Evolutionary conservation across 2,113 vertebrate species (phyloP).

Genomic region (Delphinapterus leucas): DNA sequence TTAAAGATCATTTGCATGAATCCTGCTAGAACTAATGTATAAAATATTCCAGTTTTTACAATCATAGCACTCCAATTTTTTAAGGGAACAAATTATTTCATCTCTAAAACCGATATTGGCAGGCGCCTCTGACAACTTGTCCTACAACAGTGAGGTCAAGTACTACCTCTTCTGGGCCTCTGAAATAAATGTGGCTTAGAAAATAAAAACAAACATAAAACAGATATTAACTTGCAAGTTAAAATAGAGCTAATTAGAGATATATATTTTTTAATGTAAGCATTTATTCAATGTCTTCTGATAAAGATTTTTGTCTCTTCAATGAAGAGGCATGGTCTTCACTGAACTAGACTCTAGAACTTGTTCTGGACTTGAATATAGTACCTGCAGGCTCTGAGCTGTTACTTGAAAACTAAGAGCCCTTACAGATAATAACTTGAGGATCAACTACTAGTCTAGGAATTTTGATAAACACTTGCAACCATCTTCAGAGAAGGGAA

Average conservation of each 20-base stretch:
- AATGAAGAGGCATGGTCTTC: not conserved
- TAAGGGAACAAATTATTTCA: not conserved
- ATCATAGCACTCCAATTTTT: not conserved
- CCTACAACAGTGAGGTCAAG: not conserved
- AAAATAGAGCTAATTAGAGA: not conserved
- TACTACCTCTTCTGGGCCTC: not conserved
- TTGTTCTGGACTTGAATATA: not conserved
- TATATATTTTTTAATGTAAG: not conserved
- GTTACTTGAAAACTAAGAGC: not conserved
- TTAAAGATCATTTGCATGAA: not conserved
- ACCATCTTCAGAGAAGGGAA: not conserved
- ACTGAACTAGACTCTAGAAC: not conserved
- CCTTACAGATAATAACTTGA: not conserved
- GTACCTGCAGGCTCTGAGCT: not conserved
- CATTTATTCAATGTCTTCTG: not conserved
- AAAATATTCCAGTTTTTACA: not conserved
- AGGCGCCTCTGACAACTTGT: not conserved
- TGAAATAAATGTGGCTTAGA: not conserved
- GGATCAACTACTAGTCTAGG: not conserved
- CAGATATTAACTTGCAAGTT: not conserved
- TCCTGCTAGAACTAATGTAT: not conserved
- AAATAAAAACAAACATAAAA: not conserved
- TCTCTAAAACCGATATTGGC: not conserved
- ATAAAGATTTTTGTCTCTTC: not conserved
- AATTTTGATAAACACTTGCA: not conserved